Evolutionary conservation across 1,140 invertebrate genomes (phyloP).

Genomic region (Andrena cerasifolii): DNA sequence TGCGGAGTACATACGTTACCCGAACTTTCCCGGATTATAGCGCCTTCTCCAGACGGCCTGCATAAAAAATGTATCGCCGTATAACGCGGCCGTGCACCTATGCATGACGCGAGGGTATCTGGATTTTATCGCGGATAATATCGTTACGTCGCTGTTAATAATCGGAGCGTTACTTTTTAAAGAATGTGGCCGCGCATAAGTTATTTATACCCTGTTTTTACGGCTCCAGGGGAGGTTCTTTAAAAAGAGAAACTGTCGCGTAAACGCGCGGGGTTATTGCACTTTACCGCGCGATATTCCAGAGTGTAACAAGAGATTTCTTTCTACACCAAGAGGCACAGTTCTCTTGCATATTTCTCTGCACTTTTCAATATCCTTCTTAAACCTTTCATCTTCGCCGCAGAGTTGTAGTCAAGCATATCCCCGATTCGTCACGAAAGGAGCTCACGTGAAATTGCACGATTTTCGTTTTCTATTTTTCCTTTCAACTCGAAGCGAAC

Average conservation of each 20-base stretch:
- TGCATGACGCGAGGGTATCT: slow-evolving; percentile 1
- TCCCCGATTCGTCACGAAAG: too few relatives aligned
- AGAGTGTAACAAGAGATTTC: not conserved
- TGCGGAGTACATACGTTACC: slow-evolving; percentile 48
- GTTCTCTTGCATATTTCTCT: not conserved
- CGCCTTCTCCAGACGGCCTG: slow-evolving; percentile 9
- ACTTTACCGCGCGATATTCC: not conserved
- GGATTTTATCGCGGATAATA: slow-evolving; percentile 45
- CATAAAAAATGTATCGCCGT: slow-evolving; percentile 46
- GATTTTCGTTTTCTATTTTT: too few relatives aligned
- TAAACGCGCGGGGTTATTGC: not conserved
- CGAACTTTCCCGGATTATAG: slow-evolving; percentile 38
- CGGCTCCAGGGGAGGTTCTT: not conserved
- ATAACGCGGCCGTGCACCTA: not conserved
- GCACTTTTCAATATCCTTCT: not conserved
- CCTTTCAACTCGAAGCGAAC: too few relatives aligned
- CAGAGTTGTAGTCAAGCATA: too few relatives aligned
- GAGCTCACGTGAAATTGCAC: too few relatives aligned
- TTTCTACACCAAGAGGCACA: not conserved
- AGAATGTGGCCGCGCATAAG: not conserved
- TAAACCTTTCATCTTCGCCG: too few relatives aligned
- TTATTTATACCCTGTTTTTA: slow-evolving; percentile 7
- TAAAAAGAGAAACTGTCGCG: not conserved
- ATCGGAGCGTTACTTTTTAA: slow-evolving; percentile 15
- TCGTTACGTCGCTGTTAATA: slow-evolving; percentile 23